Conservation (phyloP, 2,888 invertebrate genomes). For the Diachrysia chrysitis region DNA sequence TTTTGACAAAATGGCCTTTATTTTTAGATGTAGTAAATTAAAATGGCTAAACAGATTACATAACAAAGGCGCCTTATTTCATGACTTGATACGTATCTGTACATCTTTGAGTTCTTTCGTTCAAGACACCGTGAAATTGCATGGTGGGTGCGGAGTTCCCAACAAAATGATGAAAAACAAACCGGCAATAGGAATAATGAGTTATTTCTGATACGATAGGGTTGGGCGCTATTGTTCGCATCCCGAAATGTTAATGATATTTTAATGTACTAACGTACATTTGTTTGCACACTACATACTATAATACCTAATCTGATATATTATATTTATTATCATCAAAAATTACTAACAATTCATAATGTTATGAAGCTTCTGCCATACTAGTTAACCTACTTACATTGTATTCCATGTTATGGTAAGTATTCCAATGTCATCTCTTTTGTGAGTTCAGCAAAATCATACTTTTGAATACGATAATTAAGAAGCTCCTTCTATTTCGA, state of each 20-base stretch:
- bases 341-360: too few species aligned
- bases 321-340: too few species aligned
- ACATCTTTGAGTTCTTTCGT: constrained; percentile 61
- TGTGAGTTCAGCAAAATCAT: too few species aligned
- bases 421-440: too few species aligned
- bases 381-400: too few species aligned
- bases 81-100: constrained; percentile 57
- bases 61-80: constrained; percentile 51
- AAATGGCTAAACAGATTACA: constrained; percentile 38
- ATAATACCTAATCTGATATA: too few species aligned
- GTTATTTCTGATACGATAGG: constrained; percentile 53
- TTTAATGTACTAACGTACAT: constrained; percentile 25
- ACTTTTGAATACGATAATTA: too few species aligned
- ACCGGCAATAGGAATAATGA: constrained; percentile 62
- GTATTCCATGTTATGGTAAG: too few species aligned
- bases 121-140: constrained; percentile 70
- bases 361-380: too few species aligned
- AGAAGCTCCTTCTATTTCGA: not conserved
- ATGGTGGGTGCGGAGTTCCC: constrained; percentile 59
- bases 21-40: constrained; percentile 22
- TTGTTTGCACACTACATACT: too few species aligned
- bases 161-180: constrained; percentile 61
- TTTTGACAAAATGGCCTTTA: not conserved
- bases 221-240: constrained; percentile 58
- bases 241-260: constrained; percentile 51